phyloP scores from a whole-genome alignment of 1,140 invertebrate genomes.

The Lepidostoma basale region DNA sequence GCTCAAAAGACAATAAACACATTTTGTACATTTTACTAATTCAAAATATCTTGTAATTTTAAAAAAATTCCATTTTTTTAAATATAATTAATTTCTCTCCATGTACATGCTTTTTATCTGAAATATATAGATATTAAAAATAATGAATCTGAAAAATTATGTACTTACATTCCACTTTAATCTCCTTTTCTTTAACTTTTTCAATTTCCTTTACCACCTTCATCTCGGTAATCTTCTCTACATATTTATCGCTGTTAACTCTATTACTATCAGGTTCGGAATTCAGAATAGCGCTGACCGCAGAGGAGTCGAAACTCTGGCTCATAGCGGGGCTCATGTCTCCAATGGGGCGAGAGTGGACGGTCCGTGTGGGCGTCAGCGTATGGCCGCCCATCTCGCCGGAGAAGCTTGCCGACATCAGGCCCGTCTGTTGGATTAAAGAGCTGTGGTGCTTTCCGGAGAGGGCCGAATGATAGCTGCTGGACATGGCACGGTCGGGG shows the following conservation, averaged over 20 bases:
- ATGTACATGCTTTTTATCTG: too few relatives aligned
- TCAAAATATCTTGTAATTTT: too few relatives aligned
- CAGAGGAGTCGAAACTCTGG: conserved; percentile 53
- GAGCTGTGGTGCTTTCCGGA: conserved; percentile 48
- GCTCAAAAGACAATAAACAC: too few relatives aligned
- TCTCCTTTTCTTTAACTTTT: conserved; percentile 14
- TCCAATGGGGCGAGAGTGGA: conserved; percentile 30
- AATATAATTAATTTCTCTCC: too few relatives aligned
- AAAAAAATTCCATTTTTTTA: too few relatives aligned
- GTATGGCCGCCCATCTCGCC: conserved; percentile 47
- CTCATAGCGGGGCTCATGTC: conserved; percentile 48
- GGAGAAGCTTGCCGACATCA: conserved; percentile 49
- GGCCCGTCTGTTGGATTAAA: conserved; percentile 44
- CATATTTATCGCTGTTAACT: background rate
- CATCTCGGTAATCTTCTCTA: background rate
- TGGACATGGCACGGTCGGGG: conserved; percentile 70
- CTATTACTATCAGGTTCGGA: conserved; percentile 6
- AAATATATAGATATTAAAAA: background rate
- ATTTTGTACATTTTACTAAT: too few relatives aligned
- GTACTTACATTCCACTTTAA: conserved; percentile 26
- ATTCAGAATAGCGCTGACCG: conserved; percentile 25
- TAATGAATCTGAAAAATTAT: background rate
- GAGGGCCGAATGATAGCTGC: conserved; percentile 66
- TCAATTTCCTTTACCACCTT: conserved; percentile 14
- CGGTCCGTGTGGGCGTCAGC: conserved; percentile 32